These are phyloP conservation scores for Orycteropus afer DNA, from an alignment of 2,113 vertebrate species.

Conservation along the genomic window DNA sequence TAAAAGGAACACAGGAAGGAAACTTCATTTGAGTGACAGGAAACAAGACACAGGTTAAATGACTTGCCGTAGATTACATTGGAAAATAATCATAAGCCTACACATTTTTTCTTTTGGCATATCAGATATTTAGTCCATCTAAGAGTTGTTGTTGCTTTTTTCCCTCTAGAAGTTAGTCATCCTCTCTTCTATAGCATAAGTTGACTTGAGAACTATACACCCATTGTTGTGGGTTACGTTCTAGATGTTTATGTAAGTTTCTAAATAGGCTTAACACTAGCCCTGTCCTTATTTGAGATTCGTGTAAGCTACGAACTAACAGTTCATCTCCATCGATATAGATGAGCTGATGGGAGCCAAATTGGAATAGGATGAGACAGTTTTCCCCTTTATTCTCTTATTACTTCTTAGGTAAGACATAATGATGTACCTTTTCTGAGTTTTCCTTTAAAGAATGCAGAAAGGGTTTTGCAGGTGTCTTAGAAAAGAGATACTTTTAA, in stretches of 20 bases:
- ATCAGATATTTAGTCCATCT: not conserved
- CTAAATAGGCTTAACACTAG: not conserved
- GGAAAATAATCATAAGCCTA: rapidly evolving
- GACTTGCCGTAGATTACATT: not conserved
- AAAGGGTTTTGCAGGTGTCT: not conserved
- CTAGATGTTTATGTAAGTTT: not conserved
- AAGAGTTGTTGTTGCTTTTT: not conserved
- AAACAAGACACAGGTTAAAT: not conserved
- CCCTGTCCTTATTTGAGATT: not conserved
- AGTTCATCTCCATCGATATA: too few species aligned
- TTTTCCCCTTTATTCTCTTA: not conserved
- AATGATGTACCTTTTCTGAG: not conserved
- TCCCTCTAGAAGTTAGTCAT: not conserved
- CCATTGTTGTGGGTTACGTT: not conserved
- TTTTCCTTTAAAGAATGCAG: not conserved
- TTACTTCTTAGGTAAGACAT: not conserved
- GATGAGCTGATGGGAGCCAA: rapidly evolving
- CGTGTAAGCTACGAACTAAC: not conserved
- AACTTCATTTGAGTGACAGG: not conserved
- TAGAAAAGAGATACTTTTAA: not conserved
- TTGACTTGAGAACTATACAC: not conserved
- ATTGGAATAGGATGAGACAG: not conserved
- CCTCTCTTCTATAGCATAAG: not conserved
- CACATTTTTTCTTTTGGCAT: not conserved
- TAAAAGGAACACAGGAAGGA: not conserved